Base-by-base conservation (phyloP, 2,113 vertebrate species). In the Myotis brandtii region DNA sequence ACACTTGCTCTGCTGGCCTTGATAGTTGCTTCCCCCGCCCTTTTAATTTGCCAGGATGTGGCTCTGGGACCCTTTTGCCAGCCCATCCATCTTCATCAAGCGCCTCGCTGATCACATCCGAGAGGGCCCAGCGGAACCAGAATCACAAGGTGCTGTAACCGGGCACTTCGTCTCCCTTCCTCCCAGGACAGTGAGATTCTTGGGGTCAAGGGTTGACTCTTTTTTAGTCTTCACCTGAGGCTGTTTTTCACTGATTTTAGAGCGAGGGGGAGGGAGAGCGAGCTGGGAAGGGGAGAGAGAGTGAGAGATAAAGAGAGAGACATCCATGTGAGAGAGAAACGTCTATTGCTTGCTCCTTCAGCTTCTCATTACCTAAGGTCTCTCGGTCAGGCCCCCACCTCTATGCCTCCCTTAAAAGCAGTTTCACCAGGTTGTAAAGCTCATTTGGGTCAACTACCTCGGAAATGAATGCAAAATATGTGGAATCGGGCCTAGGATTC, bases 391-490 rank as follows among this genome's bases (percentile, higher is more conserved):
- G 20, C 62, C 69, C 70, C 54, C 40, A 17, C 79, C 46, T 81
- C 69, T 10, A 0, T 32, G 14, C 20, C 21, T 72, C 84, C 66
- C 73, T 72, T 79, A 69, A 91, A 88, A 95, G 67, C 67, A 92
- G 81, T 18, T 56, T 95, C 96, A 52, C 37, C 64, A 48, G 94
- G 54, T 75, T 95, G 88, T 95, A 96, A 94, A 97, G 91, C 93
- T 96, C 96, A 96, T 67, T 89, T 52, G 67, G 91, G 89, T 73
- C 91, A 96, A 48, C 69, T 73, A 62, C 91, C 79, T 95, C 91
- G 75, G 81, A 97, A 97, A 97, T 96, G n/a, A 93, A 96, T 96
- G 96, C 75, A 96, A 88, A 97, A 46, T 86, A 66, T 70, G 86
- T 93, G 56, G 83, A 97, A 96, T 95, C 62, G 40, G 94, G 85